These are phyloP conservation scores for Colletes collaris DNA, from an alignment of 2,888 invertebrate species.

Conservation along the genomic window DNA sequence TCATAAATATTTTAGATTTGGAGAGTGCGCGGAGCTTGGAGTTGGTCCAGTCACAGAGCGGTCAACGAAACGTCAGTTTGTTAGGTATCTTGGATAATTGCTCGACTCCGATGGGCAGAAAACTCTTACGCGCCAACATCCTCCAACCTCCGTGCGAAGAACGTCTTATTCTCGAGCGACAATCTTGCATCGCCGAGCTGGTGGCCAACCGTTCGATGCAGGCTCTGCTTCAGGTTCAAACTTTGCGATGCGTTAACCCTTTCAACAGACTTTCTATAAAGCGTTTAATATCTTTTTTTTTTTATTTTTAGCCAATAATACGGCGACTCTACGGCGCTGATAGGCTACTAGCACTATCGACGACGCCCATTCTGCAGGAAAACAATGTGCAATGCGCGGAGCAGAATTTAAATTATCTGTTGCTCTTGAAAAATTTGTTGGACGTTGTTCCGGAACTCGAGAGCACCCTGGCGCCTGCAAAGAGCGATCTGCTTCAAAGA, in stretches of 20 bases:
- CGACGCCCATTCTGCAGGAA: conserved; percentile 82
- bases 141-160: conserved; percentile 90
- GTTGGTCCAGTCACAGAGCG: conserved; percentile 86
- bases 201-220: conserved; percentile 87
- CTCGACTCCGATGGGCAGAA: conserved; percentile 89
- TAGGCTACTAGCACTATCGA: conserved; percentile 87
- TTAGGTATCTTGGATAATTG: conserved; percentile 89
- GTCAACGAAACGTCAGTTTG: conserved; percentile 85
- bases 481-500: conserved; percentile 85
- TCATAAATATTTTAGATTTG: conserved; percentile 85
- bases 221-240: conserved; percentile 86
- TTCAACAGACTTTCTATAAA: not conserved
- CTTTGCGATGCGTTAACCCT: not conserved
- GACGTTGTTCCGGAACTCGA: conserved; percentile 88
- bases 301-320: conserved; percentile 83
- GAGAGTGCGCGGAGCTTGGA: conserved; percentile 92
- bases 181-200: conserved; percentile 91
- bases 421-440: conserved; percentile 91
- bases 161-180: conserved; percentile 87
- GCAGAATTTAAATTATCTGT: conserved; percentile 90
- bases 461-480: conserved; percentile 84
- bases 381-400: conserved; percentile 85
- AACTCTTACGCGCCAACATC: conserved; percentile 91
- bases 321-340: conserved; percentile 91
- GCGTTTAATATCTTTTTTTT: too few relatives aligned